Base-by-base conservation (phyloP, 2,113 vertebrate species). In the Ceyx melanurus region DNA sequence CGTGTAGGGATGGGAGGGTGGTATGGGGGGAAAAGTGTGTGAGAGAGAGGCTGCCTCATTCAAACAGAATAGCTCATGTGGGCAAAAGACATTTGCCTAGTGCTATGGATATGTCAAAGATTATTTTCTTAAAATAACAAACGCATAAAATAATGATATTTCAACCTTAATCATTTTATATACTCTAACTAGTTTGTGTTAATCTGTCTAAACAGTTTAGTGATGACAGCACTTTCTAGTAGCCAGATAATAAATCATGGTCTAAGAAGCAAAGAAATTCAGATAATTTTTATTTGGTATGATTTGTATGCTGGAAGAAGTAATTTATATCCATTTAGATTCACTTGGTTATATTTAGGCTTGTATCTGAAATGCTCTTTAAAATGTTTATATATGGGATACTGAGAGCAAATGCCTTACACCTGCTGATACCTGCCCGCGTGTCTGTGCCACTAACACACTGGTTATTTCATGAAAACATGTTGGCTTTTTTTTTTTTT, bases 281-380 rank as follows among this genome's bases (percentile, higher is more conserved):
- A 53, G 77, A 51, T 31, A 62, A 37, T 89, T 94, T 84, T 89
- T 89, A 82, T 82, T 91, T 57, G 43, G 33, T 74, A 21, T 42
- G 80, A 71, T 82, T 82, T 72, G 13, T 82, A 43, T 23, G 26
- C 56, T 89, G 82, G 77, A 86, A 90, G 68, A 78, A 87, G 57
- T 86, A 60, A 95, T 75, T 96, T 85, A 87, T 82, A 82, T 71
- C 73, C 81, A 14, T 88, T 86, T 89, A 88, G 51, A 94, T 92
- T 84, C 76, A 82, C 83, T 95, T 56, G 84, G 66, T 78, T 93
- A 40, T 75, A 79, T 73, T 86, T 85, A 61, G 33, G 65, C 22
- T 56, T 66, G 33, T 40, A 62, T 74, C 57, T 78, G 89, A 95
- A 83, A 79, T 88, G 51, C 23, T 73, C 74, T 76, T 83, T 83